Conservation (phyloP, 2,797 vertebrate genomes). For the Peromyscus melanophrys region DNA sequence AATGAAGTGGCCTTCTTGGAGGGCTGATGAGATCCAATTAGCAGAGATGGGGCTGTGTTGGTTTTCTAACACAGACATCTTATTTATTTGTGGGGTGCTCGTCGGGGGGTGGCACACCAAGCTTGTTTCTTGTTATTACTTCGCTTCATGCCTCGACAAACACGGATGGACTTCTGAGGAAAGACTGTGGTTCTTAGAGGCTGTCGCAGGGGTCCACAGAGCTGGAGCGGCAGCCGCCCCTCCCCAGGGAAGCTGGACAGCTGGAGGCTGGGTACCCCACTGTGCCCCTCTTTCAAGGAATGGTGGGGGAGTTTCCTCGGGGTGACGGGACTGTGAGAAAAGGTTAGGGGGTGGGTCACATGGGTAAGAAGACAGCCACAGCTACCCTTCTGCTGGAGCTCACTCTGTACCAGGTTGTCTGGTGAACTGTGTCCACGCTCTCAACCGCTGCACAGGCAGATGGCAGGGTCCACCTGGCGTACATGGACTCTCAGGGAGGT, state of each 20-base stretch:
- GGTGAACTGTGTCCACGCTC: accelerated
- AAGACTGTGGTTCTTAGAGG: background rate
- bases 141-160: constrained; percentile 32
- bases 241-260: accelerated
- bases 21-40: constrained; percentile 59
- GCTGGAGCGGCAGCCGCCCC: background rate
- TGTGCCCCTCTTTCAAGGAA: background rate
- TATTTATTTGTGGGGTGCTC: constrained; percentile 47
- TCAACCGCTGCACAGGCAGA: background rate
- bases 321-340: background rate
- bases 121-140: constrained; percentile 65
- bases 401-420: accelerated
- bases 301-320: background rate
- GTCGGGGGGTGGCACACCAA: background rate
- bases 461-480: background rate
- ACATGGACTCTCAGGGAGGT: background rate
- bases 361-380: background rate
- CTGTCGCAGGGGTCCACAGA: background rate
- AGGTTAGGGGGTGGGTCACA: too few species aligned
- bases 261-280: accelerated
- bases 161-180: background rate
- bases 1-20: background rate
- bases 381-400: accelerated
- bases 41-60: background rate
- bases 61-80: constrained; percentile 59